Evolutionary conservation across 2,797 vertebrate genomes (phyloP).

Genomic region (Trachops cirrhosus): DNA sequence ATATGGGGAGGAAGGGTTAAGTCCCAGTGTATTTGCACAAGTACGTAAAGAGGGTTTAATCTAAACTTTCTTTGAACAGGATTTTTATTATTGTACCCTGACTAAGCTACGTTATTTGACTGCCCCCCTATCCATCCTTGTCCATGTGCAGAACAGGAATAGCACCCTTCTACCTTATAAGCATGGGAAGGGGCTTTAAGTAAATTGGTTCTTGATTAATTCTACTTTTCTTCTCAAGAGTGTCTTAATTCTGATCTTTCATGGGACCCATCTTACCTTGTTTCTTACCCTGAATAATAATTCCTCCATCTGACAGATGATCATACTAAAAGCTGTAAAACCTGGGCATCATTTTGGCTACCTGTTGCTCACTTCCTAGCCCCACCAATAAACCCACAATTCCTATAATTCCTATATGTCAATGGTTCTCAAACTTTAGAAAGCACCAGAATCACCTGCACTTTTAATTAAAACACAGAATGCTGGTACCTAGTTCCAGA

Average conservation of each 20-base stretch:
- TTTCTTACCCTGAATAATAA: constrained; percentile 24
- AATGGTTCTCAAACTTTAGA: neutral
- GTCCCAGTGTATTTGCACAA: neutral
- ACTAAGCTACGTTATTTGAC: neutral
- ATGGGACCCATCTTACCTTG: neutral
- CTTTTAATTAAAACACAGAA: neutral
- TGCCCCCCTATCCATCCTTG: neutral
- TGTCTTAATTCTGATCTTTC: constrained; percentile 4
- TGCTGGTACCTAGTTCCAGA: neutral
- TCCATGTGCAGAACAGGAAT: neutral
- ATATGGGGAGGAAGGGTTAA: neutral
- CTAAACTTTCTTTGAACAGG: neutral
- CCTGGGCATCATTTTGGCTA: neutral
- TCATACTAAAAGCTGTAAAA: constrained; percentile 2
- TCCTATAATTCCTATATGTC: neutral
- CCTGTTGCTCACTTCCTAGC: neutral
- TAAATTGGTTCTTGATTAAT: neutral
- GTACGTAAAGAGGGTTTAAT: neutral
- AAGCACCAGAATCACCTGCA: neutral
- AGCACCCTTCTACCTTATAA: neutral
- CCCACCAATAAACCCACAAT: neutral
- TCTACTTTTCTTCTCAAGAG: neutral
- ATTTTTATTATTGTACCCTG: neutral
- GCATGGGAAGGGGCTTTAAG: neutral
- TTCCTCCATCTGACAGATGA: neutral